Base-by-base conservation (phyloP, 2,113 vertebrate genomes). In the Lycaon pictus region DNA sequence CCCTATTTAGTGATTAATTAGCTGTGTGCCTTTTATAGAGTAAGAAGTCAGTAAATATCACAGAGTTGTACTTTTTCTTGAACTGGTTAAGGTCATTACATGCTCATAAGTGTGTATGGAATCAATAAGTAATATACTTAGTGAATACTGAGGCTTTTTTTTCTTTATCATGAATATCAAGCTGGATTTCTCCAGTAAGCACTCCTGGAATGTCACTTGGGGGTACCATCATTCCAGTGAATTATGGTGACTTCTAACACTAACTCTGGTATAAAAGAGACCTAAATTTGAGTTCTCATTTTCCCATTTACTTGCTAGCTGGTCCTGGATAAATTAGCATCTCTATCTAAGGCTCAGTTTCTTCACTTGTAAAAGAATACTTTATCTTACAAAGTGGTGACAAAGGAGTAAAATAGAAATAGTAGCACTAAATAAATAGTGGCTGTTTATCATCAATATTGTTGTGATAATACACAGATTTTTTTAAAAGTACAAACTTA, bases 261-360 rank as follows among this genome's bases (percentile, higher is more conserved):
- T 91, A 58, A 85, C 29, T 92, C 43, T 90, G 80, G 58, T 72
- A 16, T 82, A 90, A 92, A 86, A 86, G 51, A 92, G 72, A 80
- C 56, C 51, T 85, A 53, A 29, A n/a, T 94, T 90, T 0, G 4
- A 94, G 37, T 76, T 95, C 69, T 93, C 20, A 13, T 76, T 77
- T 93, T 69, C 27, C 60, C 35, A 32, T 48, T 90, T 90, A 77
- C 80, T 56, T 48, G 35, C 72, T 87, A 0, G 71, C 81, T 88
- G 37, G 53, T 29, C 60, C 69, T 82, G 27, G 79, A 19, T 69
- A 86, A 74, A 20, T 58, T 37, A 77, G 16, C 82, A 58, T 86
- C 69, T 25, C 65, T 86, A 62, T 25, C n/a, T 23, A 67, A 84
- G 62, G 17, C 27, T 88, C 80, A 62, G 51, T 86, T 85, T 86